These are phyloP conservation scores for Spatulosminthurus flaviceps DNA, from an alignment of 2,888 invertebrate species.

Conservation along the genomic window DNA sequence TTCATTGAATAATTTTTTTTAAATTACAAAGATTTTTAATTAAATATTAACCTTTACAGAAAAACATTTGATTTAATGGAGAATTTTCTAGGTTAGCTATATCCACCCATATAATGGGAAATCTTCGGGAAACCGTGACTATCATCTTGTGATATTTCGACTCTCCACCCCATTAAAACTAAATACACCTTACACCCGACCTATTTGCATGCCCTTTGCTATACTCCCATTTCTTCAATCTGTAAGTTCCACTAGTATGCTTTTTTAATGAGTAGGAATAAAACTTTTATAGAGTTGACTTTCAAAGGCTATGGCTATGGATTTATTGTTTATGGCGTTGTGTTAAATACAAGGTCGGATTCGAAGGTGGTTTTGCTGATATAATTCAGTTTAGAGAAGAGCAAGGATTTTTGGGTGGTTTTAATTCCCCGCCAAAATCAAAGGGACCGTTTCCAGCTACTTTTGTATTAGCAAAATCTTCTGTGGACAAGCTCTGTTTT, in stretches of 20 bases:
- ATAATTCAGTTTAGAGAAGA: slow-evolving; percentile 3
- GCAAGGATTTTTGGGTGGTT: slow-evolving; percentile 1
- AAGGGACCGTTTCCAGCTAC: background rate
- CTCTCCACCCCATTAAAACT: slow-evolving; percentile 55
- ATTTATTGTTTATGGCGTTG: too few relatives aligned
- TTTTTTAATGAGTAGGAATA: too few relatives aligned
- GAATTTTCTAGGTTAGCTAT: slow-evolving; percentile 51
- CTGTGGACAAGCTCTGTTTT: background rate
- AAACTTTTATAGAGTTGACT: background rate
- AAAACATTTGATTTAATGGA: background rate
- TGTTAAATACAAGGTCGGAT: slow-evolving; percentile 24
- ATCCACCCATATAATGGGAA: slow-evolving; percentile 53
- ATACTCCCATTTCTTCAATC: slow-evolving; percentile 21
- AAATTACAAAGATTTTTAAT: background rate
- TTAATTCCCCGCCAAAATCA: background rate
- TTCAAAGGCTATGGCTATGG: background rate
- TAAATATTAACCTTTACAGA: background rate
- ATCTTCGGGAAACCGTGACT: slow-evolving; percentile 51
- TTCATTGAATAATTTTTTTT: slow-evolving; percentile 6
- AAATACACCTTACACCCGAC: slow-evolving; percentile 50
- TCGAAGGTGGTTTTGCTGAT: slow-evolving; percentile 16
- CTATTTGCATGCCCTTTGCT: slow-evolving; percentile 48
- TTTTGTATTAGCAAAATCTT: background rate
- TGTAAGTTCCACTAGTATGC: background rate
- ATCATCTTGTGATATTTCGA: slow-evolving; percentile 56